Evolutionary conservation across 2,797 vertebrate genomes (phyloP).

Genomic region (Cyprinella venusta): DNA sequence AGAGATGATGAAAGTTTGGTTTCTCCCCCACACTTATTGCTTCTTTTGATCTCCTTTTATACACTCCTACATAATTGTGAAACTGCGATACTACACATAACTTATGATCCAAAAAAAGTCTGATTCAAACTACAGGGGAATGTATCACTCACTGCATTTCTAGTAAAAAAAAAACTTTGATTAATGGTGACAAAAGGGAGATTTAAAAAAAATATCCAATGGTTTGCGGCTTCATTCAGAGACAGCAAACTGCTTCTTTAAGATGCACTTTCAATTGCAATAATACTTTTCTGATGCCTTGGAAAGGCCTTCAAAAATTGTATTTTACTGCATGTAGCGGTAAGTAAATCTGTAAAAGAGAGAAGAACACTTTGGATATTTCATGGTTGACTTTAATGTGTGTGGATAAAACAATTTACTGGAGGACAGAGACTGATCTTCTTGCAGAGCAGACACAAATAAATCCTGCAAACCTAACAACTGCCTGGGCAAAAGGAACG

Average conservation of each 20-base stretch:
- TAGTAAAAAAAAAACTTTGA: background rate
- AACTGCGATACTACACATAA: background rate
- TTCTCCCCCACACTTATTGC: conserved; percentile 41
- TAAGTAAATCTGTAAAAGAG: conserved; percentile 49
- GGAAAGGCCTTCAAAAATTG: background rate
- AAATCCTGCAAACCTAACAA: conserved; percentile 41
- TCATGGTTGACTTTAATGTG: conserved; percentile 43
- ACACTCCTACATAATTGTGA: conserved; percentile 32
- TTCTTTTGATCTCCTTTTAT: conserved; percentile 53
- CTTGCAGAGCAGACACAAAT: conserved; percentile 18
- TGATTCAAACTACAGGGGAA: background rate
- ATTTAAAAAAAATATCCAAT: background rate
- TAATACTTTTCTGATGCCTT: conserved; percentile 1
- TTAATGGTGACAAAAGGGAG: background rate
- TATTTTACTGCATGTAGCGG: conserved; percentile 8
- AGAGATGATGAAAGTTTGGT: conserved; percentile 58
- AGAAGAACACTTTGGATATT: conserved; percentile 37
- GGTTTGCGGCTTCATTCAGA: background rate
- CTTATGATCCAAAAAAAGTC: conserved; percentile 2
- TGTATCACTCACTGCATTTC: background rate
- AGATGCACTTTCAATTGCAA: background rate
- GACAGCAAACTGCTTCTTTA: background rate
- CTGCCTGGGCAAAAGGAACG: conserved; percentile 62
- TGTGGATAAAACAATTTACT: conserved; percentile 50
- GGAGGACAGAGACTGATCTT: conserved; percentile 30